A percentile compares a stretch with the other conserved stretches of the same genome.
Conservation (phyloP, 2,113 vertebrate species). For the Chlamydotis undulata region DNA sequence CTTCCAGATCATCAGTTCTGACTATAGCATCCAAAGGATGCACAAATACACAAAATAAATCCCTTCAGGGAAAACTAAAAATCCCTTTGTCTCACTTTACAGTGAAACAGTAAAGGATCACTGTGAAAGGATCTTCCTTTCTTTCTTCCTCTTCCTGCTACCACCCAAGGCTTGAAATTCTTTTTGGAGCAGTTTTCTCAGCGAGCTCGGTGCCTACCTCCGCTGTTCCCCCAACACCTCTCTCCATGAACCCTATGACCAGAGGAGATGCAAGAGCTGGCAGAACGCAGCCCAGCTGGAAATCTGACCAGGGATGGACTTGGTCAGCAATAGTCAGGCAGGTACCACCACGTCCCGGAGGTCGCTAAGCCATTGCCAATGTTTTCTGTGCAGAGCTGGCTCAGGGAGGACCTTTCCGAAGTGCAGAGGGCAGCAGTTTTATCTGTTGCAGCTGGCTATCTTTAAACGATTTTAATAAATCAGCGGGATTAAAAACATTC, state of each 20-base stretch:
- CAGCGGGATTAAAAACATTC: slow-evolving; percentile 64
- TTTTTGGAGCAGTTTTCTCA: neutral
- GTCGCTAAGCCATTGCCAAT: neutral
- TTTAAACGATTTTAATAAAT: slow-evolving; percentile 73
- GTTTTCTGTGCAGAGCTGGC: neutral
- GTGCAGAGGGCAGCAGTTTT: slow-evolving; percentile 60
- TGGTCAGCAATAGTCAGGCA: neutral
- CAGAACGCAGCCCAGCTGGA: neutral
- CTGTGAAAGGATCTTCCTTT: too few relatives aligned
- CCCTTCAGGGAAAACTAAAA: neutral
- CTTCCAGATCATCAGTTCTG: neutral
- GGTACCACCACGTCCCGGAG: neutral
- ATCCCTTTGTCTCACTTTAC: neutral
- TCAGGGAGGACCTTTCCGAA: slow-evolving; percentile 18
- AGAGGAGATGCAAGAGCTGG: neutral
- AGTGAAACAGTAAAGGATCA: too few relatives aligned
- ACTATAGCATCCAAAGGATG: neutral
- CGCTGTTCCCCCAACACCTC: neutral
- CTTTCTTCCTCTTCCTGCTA: neutral
- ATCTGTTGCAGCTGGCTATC: slow-evolving; percentile 68
- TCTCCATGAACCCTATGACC: neutral
- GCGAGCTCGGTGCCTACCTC: rapidly evolving
- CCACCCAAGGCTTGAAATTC: neutral
- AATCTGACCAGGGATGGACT: neutral
- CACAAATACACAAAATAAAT: neutral